Base-by-base conservation (phyloP, 1,140 invertebrate species). In the Hyposmocoma kahamanoa region DNA sequence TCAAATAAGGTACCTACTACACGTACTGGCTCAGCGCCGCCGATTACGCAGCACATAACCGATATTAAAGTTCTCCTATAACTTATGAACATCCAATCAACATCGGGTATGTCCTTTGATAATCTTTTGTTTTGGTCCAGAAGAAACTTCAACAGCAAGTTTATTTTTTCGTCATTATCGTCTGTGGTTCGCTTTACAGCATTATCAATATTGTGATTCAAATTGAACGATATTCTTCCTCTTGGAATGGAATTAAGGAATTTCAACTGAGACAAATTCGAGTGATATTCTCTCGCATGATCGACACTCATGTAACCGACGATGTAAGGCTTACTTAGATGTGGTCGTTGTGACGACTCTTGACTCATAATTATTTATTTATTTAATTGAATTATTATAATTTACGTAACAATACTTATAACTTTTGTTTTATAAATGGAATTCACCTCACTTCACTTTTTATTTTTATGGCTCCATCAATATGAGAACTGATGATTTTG, bases 41-140 rank as follows among this genome's bases (percentile, higher is more conserved):
- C 89, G 71, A 90, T 93, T 10, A 90, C 89, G 1, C 89, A 88
- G 46, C 82, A 83, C 67, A 93, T 86, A 5, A 94, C 62, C 41
- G 78, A 86, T 1, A 89, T 92, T 11, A 95, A 62, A n/a, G 91
- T 62, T 6, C 93, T 92, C 36, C 93, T 87, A 66, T 87, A 91
- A 48, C 88, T 90, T n/a, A 94, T 79, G 68, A 94, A n/a, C n/a
- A n/a, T n/a, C n/a, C n/a, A n/a, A n/a, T n/a, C n/a, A n/a, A n/a
- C n/a, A n/a, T n/a, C n/a, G n/a, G n/a, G n/a, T n/a, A n/a, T n/a
- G n/a, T n/a, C n/a, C n/a, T n/a, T n/a, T n/a, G n/a, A n/a, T n/a
- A n/a, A n/a, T n/a, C n/a, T 52, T 10, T 63, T 15, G 20, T 62
- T 59, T 63, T 88, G 82, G 0, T 71, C 36, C 11, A 66, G 17